Conservation (phyloP, 2,888 invertebrate species). For the Polydrusus pterygomalis region DNA sequence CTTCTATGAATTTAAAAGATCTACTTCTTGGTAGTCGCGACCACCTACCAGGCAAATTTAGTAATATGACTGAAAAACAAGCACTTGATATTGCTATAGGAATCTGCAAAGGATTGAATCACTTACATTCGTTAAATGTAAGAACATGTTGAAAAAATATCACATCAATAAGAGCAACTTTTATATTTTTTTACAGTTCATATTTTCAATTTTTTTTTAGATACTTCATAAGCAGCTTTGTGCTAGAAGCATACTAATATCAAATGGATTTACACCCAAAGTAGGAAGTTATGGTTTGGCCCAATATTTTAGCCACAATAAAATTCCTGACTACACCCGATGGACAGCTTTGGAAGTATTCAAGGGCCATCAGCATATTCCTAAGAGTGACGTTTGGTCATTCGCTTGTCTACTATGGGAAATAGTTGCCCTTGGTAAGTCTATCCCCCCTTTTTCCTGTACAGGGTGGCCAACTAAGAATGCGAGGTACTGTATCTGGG, state of each 20-base stretch:
- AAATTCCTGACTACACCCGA: conserved; percentile 83
- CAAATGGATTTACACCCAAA: conserved; percentile 80
- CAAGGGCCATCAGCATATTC: conserved; percentile 79
- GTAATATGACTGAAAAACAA: conserved; percentile 77
- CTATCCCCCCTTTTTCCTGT: too few species aligned
- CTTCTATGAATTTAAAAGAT: conserved; percentile 81
- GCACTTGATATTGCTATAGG: conserved; percentile 80
- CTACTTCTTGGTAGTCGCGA: conserved; percentile 78
- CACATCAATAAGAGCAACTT: too few species aligned
- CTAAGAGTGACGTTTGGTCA: conserved; percentile 88
- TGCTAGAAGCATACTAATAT: conserved; percentile 82
- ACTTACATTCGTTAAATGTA: conserved; percentile 78
- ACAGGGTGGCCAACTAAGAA: too few species aligned
- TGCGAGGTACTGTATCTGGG: too few species aligned
- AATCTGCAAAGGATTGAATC: conserved; percentile 83
- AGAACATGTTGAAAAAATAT: too few species aligned
- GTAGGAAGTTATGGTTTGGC: conserved; percentile 85
- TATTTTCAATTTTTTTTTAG: conserved; percentile 63
- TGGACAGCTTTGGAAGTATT: conserved; percentile 89
- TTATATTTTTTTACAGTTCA: too few species aligned
- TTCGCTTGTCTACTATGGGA: conserved; percentile 91
- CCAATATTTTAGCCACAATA: conserved; percentile 78
- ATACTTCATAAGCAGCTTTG: conserved; percentile 85
- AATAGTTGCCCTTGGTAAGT: conserved; percentile 80
- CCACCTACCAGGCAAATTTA: conserved; percentile 73